Evolutionary conservation across 2,113 vertebrate species (phyloP).

Genomic region (Sturnus vulgaris): DNA sequence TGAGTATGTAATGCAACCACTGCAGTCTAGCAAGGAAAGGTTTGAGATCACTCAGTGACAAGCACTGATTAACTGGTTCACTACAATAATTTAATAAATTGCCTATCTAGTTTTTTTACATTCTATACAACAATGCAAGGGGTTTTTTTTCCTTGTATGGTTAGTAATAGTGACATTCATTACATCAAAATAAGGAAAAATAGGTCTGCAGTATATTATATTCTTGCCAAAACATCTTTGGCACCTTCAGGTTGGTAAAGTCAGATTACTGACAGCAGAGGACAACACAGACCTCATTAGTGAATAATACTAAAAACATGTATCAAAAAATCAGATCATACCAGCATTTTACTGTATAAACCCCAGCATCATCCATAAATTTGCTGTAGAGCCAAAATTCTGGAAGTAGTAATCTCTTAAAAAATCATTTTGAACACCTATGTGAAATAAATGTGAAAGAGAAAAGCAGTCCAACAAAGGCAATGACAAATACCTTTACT

Average conservation of each 20-base stretch:
- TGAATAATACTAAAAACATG: not conserved
- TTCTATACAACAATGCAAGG: not conserved
- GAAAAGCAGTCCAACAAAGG: not conserved
- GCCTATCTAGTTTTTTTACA: not conserved
- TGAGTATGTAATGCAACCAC: not conserved
- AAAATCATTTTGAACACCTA: not conserved
- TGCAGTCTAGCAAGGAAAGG: not conserved
- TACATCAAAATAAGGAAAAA: not conserved
- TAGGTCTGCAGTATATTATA: fast-evolving
- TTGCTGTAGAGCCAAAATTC: not conserved
- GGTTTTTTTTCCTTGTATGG: not conserved
- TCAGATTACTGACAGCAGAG: not conserved
- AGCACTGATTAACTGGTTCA: not conserved
- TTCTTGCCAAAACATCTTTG: not conserved
- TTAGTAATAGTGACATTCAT: not conserved
- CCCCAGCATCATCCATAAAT: not conserved
- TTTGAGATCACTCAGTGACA: not conserved
- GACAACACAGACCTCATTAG: not conserved
- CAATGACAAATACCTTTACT: not conserved
- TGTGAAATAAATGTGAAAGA: not conserved
- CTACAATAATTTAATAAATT: not conserved
- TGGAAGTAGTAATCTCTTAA: not conserved
- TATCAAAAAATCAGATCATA: not conserved
- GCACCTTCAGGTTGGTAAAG: not conserved
- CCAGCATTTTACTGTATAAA: not conserved